phyloP scores from a whole-genome alignment of 2,888 invertebrate genomes.

The Caenorhabditis japonica region DNA sequence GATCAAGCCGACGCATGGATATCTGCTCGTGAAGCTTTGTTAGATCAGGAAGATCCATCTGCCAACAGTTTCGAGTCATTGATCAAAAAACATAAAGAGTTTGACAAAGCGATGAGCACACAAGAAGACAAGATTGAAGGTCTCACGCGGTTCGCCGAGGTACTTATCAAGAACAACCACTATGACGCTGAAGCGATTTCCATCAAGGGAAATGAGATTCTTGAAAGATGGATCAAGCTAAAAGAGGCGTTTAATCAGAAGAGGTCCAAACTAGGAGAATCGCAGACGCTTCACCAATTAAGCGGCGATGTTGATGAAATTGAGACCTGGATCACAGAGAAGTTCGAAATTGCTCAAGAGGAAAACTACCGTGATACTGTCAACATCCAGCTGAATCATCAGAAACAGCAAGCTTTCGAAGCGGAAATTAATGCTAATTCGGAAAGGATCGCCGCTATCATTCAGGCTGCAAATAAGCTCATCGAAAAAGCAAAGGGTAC shows the following conservation, averaged over 20 bases:
- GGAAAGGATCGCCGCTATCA: slow-evolving; percentile 93
- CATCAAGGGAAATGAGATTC: slow-evolving; percentile 90
- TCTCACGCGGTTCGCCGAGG: slow-evolving; percentile 90
- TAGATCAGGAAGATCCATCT: slow-evolving; percentile 80
- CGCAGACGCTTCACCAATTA: slow-evolving; percentile 88
- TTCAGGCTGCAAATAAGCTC: slow-evolving; percentile 80
- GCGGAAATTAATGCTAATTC: slow-evolving; percentile 98
- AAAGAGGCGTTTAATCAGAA: slow-evolving; percentile 98
- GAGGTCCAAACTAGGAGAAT: slow-evolving; percentile 94
- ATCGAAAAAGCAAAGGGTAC: slow-evolving; percentile 88
- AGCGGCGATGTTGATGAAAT: slow-evolving; percentile 99
- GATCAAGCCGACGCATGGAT: slow-evolving; percentile 95
- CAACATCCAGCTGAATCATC: slow-evolving; percentile 96
- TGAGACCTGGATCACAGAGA: slow-evolving; percentile 99
- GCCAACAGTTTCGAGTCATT: slow-evolving; percentile 97
- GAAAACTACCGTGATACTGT: slow-evolving; percentile 90
- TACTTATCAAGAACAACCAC: slow-evolving; percentile 92
- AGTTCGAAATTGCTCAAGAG: slow-evolving; percentile 91
- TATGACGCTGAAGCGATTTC: slow-evolving; percentile 90
- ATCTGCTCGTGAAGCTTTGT: slow-evolving; percentile 97
- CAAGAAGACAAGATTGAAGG: slow-evolving; percentile 97
- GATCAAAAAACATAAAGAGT: slow-evolving; percentile 99
- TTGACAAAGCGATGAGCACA: slow-evolving; percentile 89
- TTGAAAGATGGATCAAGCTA: slow-evolving; percentile 86
- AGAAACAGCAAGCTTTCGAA: slow-evolving; percentile 99